Percentiles rank a stretch among this genome's conserved stretches.
Conservation (phyloP, 1,140 invertebrate species). For the Theocolax elegans region DNA sequence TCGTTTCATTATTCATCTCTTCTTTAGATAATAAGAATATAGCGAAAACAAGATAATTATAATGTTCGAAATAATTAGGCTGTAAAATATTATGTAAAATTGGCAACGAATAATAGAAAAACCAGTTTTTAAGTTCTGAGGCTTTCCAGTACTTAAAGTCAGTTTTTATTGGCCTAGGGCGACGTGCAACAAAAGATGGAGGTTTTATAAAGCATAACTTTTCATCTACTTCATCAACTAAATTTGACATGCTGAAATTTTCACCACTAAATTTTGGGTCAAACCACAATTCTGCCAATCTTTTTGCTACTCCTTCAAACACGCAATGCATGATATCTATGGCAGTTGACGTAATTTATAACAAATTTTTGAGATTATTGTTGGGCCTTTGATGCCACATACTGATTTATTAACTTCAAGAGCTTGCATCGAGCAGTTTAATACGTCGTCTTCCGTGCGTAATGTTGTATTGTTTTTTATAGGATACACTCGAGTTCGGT, state of each 20-base stretch:
- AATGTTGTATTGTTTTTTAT: not conserved
- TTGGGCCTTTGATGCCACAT: slow-evolving; percentile 11
- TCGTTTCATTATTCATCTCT: not conserved
- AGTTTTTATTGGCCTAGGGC: slow-evolving; percentile 21
- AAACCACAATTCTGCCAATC: slow-evolving; percentile 44
- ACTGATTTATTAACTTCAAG: not conserved
- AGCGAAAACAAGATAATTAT: slow-evolving; percentile 17
- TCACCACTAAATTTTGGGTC: not conserved
- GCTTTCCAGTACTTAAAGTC: slow-evolving; percentile 40
- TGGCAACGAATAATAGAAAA: slow-evolving; percentile 41
- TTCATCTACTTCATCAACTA: not conserved
- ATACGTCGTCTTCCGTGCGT: not conserved
- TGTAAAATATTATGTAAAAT: slow-evolving; percentile 27
- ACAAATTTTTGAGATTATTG: slow-evolving; percentile 24
- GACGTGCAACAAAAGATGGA: slow-evolving; percentile 38
- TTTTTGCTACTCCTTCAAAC: slow-evolving; percentile 31
- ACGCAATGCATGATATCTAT: slow-evolving; percentile 36
- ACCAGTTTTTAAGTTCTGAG: slow-evolving; percentile 38
- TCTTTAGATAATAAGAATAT: slow-evolving; percentile 22
- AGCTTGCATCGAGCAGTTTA: not conserved
- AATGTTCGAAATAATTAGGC: slow-evolving; percentile 29
- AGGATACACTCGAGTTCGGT: slow-evolving; percentile 9
- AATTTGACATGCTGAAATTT: slow-evolving; percentile 29
- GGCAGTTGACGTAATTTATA: slow-evolving; percentile 7
- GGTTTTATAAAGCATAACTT: slow-evolving; percentile 31